Conservation (phyloP, 2,113 vertebrate species). For the Candoia aspera region DNA sequence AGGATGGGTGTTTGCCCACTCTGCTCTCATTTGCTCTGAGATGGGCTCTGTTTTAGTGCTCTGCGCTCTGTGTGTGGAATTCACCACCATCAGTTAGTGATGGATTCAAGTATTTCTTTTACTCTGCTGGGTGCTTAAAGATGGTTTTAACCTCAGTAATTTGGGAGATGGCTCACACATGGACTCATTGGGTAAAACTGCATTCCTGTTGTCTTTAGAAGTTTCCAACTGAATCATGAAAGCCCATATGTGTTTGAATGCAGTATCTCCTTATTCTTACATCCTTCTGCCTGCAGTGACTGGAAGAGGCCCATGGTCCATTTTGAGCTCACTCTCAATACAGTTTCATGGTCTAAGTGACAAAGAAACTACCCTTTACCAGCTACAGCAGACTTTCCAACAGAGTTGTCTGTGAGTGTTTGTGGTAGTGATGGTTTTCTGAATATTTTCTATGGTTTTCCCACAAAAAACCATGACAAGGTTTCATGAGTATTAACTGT, state of each 20-base stretch:
- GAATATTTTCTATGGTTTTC: neutral
- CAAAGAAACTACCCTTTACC: neutral
- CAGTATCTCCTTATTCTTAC: neutral
- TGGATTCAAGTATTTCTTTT: neutral
- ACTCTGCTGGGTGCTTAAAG: too few species aligned
- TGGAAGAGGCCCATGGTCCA: neutral
- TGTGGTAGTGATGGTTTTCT: too few species aligned
- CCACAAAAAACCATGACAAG: neutral
- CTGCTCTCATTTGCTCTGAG: too few species aligned
- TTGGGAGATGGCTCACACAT: too few species aligned
- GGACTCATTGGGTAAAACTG: too few species aligned
- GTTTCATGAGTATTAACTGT: neutral
- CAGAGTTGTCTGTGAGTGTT: neutral
- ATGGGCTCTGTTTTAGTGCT: neutral
- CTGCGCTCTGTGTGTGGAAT: neutral
- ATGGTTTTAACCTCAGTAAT: too few species aligned
- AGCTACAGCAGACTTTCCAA: neutral
- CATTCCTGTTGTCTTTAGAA: neutral
- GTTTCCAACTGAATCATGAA: neutral
- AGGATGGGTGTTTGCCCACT: neutral
- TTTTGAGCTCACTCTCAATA: too few species aligned
- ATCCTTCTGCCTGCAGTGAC: neutral
- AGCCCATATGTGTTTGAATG: neutral
- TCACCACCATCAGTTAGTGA: neutral
- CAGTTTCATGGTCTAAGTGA: neutral